These are phyloP conservation scores for Labroides dimidiatus DNA, from an alignment of 2,797 vertebrate species.

Conservation along the genomic window DNA sequence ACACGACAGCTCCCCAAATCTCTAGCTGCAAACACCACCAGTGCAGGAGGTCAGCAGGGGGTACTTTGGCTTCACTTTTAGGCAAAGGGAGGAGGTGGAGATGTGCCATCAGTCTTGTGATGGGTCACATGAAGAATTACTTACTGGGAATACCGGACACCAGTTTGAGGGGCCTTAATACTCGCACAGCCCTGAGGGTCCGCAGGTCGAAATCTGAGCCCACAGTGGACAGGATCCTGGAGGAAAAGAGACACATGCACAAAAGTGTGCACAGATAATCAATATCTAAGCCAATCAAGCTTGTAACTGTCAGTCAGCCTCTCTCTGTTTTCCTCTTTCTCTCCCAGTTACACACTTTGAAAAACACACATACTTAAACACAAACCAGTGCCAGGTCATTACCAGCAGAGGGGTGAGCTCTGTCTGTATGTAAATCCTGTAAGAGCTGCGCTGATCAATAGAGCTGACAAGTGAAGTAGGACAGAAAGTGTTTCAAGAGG, in stretches of 20 bases:
- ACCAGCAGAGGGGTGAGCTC: constrained; percentile 36
- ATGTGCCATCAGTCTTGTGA: too few species aligned
- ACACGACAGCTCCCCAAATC: too few species aligned
- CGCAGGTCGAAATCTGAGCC: constrained; percentile 95
- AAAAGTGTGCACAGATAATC: constrained; percentile 50
- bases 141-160: constrained; percentile 97
- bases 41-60: too few species aligned
- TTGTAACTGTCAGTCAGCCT: constrained; percentile 60
- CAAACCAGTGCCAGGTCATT: constrained; percentile 48
- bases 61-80: too few species aligned
- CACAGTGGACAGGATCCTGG: constrained; percentile 92
- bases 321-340: background rate
- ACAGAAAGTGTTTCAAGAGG: constrained; percentile 56
- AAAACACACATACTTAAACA: constrained; percentile 30
- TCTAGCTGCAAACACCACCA: too few species aligned
- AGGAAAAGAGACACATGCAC: constrained; percentile 59
- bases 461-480: constrained; percentile 63
- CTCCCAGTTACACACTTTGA: constrained; percentile 12
- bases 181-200: constrained; percentile 93
- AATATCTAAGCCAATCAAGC: constrained; percentile 50
- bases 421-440: constrained; percentile 71
- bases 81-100: too few species aligned
- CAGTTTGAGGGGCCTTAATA: constrained; percentile 93
- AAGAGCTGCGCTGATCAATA: constrained; percentile 70
- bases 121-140: constrained; percentile 46